Conservation (phyloP, 2,113 vertebrate genomes). For the Loxodonta africana region DNA sequence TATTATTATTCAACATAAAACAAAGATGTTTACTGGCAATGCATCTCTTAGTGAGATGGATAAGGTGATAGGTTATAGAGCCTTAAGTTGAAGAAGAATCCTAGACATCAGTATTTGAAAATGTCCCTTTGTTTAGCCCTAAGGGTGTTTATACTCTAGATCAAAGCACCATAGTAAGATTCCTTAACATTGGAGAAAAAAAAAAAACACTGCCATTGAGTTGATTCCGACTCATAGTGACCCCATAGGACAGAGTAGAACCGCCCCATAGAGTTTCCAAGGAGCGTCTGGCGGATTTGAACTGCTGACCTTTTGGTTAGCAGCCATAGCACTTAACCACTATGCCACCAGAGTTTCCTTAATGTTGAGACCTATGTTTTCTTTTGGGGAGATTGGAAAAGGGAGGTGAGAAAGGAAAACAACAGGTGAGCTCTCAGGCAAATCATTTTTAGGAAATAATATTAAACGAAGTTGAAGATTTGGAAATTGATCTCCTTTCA, state of each 20-base stretch:
- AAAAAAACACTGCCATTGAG: no score
- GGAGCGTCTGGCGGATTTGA: no score
- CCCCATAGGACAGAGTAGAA: no score
- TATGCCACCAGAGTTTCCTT: not conserved
- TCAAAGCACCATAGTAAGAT: constrained; percentile 4
- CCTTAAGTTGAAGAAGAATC: constrained; percentile 50
- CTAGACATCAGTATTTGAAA: constrained; percentile 30
- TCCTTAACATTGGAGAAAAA: not conserved
- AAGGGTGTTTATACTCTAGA: not conserved
- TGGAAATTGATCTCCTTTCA: constrained; percentile 23
- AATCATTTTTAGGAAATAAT: constrained; percentile 30
- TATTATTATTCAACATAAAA: not conserved
- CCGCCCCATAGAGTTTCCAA: no score
- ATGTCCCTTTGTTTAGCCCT: not conserved
- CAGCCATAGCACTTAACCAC: no score
- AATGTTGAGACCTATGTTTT: not conserved
- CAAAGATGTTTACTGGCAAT: constrained; percentile 38
- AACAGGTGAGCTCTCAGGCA: not conserved
- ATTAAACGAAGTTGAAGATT: constrained; percentile 45
- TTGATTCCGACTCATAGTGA: no score
- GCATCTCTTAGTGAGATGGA: not conserved
- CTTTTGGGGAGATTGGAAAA: no score
- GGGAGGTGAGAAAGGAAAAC: no score
- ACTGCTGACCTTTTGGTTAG: no score
- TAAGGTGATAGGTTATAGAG: not conserved